Percentiles rank a stretch among this genome's conserved stretches.
phyloP scores from a whole-genome alignment of 2,113 vertebrate genomes.

The Mus pahari region DNA sequence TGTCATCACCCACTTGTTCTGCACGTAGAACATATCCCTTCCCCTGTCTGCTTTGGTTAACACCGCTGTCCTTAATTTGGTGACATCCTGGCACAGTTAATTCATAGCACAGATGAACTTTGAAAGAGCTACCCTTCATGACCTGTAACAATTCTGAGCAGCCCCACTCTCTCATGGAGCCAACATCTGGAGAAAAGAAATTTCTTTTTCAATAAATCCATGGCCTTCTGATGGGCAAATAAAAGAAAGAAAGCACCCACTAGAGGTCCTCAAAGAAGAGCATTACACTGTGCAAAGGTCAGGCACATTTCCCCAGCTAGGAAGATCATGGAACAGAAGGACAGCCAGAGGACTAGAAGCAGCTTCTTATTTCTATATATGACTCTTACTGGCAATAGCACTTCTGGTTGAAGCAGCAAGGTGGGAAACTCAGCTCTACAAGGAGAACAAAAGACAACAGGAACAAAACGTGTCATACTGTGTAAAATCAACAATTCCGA shows the following conservation, averaged over 20 bases:
- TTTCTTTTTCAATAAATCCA: background rate
- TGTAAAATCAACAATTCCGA: background rate
- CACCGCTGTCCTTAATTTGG: background rate
- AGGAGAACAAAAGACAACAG: background rate
- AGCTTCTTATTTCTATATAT: background rate
- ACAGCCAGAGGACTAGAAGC: background rate
- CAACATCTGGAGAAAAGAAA: background rate
- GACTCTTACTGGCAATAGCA: background rate
- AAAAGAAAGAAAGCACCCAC: background rate
- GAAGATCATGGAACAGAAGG: background rate
- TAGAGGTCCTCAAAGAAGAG: background rate
- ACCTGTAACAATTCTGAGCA: background rate
- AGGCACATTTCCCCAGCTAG: background rate
- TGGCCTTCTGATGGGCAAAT: background rate
- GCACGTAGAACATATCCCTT: background rate
- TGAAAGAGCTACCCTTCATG: conserved; percentile 3
- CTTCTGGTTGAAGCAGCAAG: conserved; percentile 20
- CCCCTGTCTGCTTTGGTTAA: conserved; percentile 1
- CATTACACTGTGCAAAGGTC: background rate
- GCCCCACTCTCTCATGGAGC: background rate
- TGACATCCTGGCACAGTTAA: background rate
- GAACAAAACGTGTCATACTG: background rate
- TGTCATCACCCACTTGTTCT: background rate
- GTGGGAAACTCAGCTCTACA: background rate
- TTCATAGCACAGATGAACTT: background rate